These are phyloP conservation scores for Habrosyne pyritoides DNA, from an alignment of 2,888 invertebrate genomes.

Conservation along the genomic window DNA sequence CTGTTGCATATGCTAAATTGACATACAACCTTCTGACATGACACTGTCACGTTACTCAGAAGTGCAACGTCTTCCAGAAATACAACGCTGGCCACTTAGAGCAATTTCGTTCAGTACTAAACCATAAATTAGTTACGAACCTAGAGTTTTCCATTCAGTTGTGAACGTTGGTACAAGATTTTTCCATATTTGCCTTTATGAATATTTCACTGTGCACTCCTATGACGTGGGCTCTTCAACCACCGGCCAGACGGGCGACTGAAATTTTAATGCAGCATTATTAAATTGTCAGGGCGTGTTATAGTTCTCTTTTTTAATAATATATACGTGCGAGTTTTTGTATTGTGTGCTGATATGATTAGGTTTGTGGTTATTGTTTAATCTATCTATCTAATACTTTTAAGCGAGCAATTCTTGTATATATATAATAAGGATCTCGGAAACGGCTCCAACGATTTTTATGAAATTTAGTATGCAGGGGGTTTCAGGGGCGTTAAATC, in stretches of 20 bases:
- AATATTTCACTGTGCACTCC: conserved; percentile 56
- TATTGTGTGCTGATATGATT: too few relatives aligned
- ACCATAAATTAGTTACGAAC: not conserved
- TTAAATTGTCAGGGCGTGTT: not conserved
- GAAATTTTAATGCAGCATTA: not conserved
- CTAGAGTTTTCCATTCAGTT: conserved; percentile 15
- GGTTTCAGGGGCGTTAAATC: too few relatives aligned
- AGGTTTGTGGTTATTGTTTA: too few relatives aligned
- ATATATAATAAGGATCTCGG: too few relatives aligned
- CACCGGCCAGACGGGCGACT: not conserved
- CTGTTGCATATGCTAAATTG: too few relatives aligned
- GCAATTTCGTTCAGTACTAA: not conserved
- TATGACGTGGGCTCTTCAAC: not conserved
- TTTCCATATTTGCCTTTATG: conserved; percentile 61
- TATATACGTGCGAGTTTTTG: not conserved
- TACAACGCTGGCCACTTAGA: not conserved
- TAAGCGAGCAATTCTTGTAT: too few relatives aligned
- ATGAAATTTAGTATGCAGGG: too few relatives aligned
- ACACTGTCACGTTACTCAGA: not conserved
- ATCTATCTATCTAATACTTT: too few relatives aligned
- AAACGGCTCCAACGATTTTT: too few relatives aligned
- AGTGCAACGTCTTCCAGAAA: not conserved
- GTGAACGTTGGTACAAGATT: conserved; percentile 46
- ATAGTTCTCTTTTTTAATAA: not conserved
- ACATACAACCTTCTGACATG: too few relatives aligned